Evolutionary conservation across 2,888 invertebrate genomes (phyloP).

Genomic region (Nephrotoma guestfalica): DNA sequence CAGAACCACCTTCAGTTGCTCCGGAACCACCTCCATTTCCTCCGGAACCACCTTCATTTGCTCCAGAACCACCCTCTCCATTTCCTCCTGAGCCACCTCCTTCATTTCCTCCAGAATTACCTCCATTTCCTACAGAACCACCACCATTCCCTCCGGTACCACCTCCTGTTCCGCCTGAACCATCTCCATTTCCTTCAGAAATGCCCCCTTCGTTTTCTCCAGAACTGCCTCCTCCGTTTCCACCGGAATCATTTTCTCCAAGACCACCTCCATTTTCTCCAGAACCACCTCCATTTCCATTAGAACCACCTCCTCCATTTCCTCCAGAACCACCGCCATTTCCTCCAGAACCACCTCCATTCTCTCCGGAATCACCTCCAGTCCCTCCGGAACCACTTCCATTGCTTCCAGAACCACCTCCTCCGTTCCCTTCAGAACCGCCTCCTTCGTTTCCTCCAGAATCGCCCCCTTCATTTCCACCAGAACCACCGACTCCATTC

Average conservation of each 20-base stretch:
- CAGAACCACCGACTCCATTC: too few relatives aligned
- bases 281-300: not conserved
- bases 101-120: slow-evolving; percentile 11
- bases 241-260: not conserved
- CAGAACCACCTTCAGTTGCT: not conserved
- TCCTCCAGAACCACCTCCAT: not conserved
- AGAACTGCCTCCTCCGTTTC: too few relatives aligned
- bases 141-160: not conserved
- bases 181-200: too few relatives aligned
- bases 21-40: not conserved
- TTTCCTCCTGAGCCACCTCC: not conserved
- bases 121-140: slow-evolving; percentile 2
- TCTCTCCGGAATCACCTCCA: not conserved
- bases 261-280: not conserved
- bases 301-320: not conserved
- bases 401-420: not conserved
- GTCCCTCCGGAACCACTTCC: not conserved
- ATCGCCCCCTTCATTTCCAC: not conserved
- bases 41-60: not conserved
- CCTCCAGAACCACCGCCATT: not conserved
- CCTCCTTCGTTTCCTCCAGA: not conserved
- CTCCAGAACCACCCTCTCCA: not conserved
- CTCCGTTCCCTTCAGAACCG: not conserved
- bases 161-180: too few relatives aligned
- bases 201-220: too few relatives aligned